Base-by-base conservation (phyloP, 2,797 vertebrate species). In the Rhincodon typus region DNA sequence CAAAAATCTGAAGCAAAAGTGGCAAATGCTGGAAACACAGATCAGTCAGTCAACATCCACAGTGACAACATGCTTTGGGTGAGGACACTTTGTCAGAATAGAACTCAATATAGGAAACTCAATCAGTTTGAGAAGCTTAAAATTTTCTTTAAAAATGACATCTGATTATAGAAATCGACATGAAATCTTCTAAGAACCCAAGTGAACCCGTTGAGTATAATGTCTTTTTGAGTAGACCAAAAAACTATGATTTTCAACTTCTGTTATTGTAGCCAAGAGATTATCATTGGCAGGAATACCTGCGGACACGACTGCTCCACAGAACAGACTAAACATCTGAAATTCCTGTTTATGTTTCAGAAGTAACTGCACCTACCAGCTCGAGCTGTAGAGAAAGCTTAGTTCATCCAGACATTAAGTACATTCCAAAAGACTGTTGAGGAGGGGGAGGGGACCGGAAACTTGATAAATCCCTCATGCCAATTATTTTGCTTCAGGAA, bases 311-410 rank as follows among this genome's bases (percentile, higher is more conserved):
- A 67, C 90, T 38, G 57, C 53, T 66, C 57, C 62, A 91, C 27
- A 91, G 88, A 91, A 66, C 88, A 91, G 88, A 91, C 88, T 66
- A 91, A 91, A 91, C 53, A 91, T 62, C 88, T 66, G 19, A 34
- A 57, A 91, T 91, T 66, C 88, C 88, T 91, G 88, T 91, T 91
- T 91, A 66, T 91, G 7, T 91, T 91, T 66, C 53, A 91, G 34
- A 62, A 66, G 27, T 34, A 91, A 91, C 53, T 91, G 88, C 66
- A 91, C 57, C 88, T 21, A 91, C 30, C 53, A 62, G 50, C 87
- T 90, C 57, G 17, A 13, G 62, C 50, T 19, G 13, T 57, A 15
- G 46, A 34, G 50, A 90, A 90, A 34, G 53, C 87, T 88, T 57
- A 53, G 50, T 88, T 88, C 86, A 91, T 91, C 30, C 88, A 91